Conservation (phyloP, 2,113 vertebrate genomes). For the Glaucidium brasilianum region DNA sequence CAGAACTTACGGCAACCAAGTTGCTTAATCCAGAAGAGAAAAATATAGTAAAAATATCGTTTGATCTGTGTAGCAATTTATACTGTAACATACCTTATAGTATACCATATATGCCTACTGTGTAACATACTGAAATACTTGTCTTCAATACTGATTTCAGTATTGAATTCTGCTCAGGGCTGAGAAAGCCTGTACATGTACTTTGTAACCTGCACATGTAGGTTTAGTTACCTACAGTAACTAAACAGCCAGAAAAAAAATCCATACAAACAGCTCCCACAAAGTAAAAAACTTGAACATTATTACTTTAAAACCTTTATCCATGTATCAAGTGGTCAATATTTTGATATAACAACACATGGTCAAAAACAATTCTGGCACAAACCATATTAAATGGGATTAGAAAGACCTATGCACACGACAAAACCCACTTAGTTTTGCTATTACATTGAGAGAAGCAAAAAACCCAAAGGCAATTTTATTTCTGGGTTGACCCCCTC, state of each 20-base stretch:
- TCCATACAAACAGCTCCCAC: fast-evolving
- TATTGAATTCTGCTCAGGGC: background rate
- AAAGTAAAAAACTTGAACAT: background rate
- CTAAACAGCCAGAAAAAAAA: background rate
- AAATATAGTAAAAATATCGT: background rate
- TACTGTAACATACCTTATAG: background rate
- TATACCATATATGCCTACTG: background rate
- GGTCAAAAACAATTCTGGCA: background rate
- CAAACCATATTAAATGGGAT: background rate
- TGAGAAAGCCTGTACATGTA: background rate
- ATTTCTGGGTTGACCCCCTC: background rate
- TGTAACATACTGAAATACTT: background rate
- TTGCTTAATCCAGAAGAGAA: background rate
- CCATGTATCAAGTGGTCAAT: background rate
- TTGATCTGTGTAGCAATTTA: background rate
- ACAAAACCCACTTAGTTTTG: background rate
- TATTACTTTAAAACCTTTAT: background rate
- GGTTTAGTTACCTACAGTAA: background rate
- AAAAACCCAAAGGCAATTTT: background rate
- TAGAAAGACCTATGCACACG: background rate
- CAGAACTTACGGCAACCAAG: background rate
- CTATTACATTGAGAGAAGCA: background rate
- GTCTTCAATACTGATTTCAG: background rate
- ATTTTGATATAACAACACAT: background rate
- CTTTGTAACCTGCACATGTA: background rate